A percentile compares a stretch with the other conserved stretches of the same genome.
These are phyloP conservation scores for Phrynosoma platyrhinos DNA, from an alignment of 2,113 vertebrate genomes.

Conservation along the genomic window DNA sequence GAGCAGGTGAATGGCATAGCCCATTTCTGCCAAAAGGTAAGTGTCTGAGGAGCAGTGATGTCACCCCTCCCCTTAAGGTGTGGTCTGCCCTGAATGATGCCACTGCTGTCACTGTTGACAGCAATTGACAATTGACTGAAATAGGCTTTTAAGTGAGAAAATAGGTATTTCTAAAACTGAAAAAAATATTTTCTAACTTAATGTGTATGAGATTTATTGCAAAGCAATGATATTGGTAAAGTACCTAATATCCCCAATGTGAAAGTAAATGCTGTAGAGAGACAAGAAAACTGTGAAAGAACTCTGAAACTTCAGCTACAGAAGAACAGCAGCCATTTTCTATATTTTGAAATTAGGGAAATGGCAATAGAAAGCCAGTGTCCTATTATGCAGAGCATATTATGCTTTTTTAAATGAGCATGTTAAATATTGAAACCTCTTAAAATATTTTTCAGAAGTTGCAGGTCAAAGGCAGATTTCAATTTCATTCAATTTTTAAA, in stretches of 20 bases:
- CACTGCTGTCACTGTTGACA: too few species aligned
- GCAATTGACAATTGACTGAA: not conserved
- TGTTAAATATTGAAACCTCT: slow-evolving; percentile 39
- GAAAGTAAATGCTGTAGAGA: not conserved
- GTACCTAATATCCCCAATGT: not conserved
- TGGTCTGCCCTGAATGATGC: too few species aligned
- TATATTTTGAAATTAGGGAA: not conserved
- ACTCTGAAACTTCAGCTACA: too few species aligned
- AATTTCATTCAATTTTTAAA: slow-evolving; percentile 37
- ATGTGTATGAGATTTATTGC: not conserved
- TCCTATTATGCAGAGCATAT: not conserved
- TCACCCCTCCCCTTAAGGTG: too few species aligned
- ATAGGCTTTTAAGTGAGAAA: not conserved
- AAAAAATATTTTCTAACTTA: not conserved
- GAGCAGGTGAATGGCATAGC: too few species aligned
- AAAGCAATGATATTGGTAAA: not conserved
- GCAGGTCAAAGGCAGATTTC: slow-evolving; percentile 23
- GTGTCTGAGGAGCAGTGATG: too few species aligned
- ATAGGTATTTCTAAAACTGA: not conserved
- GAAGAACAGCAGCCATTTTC: not conserved
- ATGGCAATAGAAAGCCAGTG: not conserved
- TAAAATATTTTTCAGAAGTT: slow-evolving; percentile 29
- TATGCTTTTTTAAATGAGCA: not conserved
- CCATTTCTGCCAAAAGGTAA: too few species aligned
- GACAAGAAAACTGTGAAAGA: not conserved